These are phyloP conservation scores for Melanotaenia maccullochi DNA, from an alignment of 2,797 vertebrate genomes.

Conservation along the genomic window DNA sequence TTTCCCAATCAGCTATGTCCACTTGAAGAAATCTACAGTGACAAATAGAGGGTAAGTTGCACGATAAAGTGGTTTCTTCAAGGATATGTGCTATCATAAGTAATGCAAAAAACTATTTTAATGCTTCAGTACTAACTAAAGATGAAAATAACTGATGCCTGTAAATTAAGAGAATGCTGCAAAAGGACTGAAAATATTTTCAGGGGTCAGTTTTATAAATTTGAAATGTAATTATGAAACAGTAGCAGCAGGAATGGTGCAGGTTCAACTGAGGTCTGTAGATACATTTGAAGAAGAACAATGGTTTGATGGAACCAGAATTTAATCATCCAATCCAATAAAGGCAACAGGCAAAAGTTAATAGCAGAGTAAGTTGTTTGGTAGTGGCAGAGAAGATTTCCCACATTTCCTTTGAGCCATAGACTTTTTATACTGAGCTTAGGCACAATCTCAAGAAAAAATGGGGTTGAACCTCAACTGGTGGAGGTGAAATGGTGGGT, in stretches of 20 bases:
- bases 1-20: conserved; percentile 96
- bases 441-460: neutral
- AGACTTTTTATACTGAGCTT: neutral
- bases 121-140: neutral
- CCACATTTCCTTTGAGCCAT: neutral
- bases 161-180: neutral
- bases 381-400: too few species aligned
- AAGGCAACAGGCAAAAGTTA: too few species aligned
- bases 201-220: neutral
- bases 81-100: conserved; percentile 29
- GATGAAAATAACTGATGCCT: neutral
- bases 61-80: conserved; percentile 30
- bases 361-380: too few species aligned
- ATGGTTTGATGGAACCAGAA: neutral
- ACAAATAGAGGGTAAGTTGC: conserved; percentile 92
- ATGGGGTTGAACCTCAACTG: neutral
- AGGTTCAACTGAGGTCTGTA: neutral
- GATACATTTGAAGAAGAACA: neutral
- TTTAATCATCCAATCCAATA: too few species aligned
- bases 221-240: neutral
- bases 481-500: neutral
- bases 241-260: neutral
- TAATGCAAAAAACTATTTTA: conserved; percentile 7
- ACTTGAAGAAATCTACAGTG: conserved; percentile 97
- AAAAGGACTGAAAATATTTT: neutral